Evolutionary conservation across 1,140 invertebrate species (phyloP), one percentile per base, ranked within the genome.

Genomic region (Bombyx mori): DNA sequence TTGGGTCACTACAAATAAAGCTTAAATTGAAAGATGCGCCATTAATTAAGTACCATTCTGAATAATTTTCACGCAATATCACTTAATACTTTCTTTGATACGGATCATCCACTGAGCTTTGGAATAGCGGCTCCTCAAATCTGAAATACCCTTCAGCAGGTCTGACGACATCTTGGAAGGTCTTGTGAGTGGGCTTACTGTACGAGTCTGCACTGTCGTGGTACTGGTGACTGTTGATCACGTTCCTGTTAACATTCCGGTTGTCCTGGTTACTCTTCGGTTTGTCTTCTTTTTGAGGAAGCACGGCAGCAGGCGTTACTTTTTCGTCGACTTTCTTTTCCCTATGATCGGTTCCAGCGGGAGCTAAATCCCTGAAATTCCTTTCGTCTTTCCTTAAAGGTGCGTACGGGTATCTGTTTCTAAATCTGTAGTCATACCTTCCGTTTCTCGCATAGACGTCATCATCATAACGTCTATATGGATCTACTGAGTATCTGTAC

Each of bases 181-280:
- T 52, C 55, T 86, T 88, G 52, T 88, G 83, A 3, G 77, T 56
- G 42, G 77, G 76, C 42, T 80, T 68, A 55, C 71, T 82, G 49
- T 82, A 81, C 42, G 57, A 73, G 1, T 71, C 65, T 6, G 63
- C 66, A 48, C 69, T 71, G 54, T 85, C 84, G n/a, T 88, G 85
- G 48, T 88, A 88, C 57, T 88, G 88, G 52, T 88, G 88, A 52
- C 84, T 89, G 45, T 89, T 88, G 18, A 87, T 75, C 48, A 75
- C 63, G 63, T 85, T 88, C 46, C 73, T 79, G 42, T 82, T 79
- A 18, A 56, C 56, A 56, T 74, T 82, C 60, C 71, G 69, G 47
- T 63, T 70, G 8, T 60, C 56, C 6, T 51, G 58, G 4, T 65
- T 66, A 8, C 56, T 71, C 49, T 75, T 86, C 22, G 65, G 71